Conservation (phyloP, 1,140 invertebrate species). For the Drosophila guanche region DNA sequence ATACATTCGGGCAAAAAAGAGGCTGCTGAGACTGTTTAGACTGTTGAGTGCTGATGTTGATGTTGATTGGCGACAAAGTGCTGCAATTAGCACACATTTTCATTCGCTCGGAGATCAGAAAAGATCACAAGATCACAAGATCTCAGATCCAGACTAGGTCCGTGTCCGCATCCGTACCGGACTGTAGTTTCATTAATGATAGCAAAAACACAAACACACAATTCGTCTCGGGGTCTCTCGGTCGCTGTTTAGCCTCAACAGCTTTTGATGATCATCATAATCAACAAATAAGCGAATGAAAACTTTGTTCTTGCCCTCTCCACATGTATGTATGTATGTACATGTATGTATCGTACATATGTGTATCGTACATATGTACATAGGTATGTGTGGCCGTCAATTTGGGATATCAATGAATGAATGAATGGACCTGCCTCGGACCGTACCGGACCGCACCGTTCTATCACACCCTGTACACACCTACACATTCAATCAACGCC, state of each 20-base stretch:
- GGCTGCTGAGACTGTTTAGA: constrained; percentile 16
- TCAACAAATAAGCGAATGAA: constrained; percentile 40
- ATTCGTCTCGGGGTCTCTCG: constrained; percentile 9
- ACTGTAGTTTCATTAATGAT: constrained; percentile 41
- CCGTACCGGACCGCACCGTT: constrained; percentile 15
- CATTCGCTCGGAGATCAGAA: constrained; percentile 46
- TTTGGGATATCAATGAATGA: constrained; percentile 60
- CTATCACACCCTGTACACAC: constrained; percentile 31
- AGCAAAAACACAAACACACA: constrained; percentile 31
- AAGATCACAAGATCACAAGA: constrained; percentile 30
- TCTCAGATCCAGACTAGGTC: constrained; percentile 6
- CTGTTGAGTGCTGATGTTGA: constrained; percentile 23
- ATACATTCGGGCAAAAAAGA: constrained; percentile 10
- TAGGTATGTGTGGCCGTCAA: constrained; percentile 60
- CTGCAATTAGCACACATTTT: constrained; percentile 66
- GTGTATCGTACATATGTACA: too few species aligned
- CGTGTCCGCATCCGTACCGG: constrained; percentile 13
- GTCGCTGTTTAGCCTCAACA: constrained; percentile 31
- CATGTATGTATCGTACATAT: too few species aligned
- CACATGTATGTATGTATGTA: constrained; percentile 1
- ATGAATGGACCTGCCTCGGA: constrained; percentile 43
- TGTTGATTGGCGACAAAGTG: constrained; percentile 61
- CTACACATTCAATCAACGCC: not conserved
- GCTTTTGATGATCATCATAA: constrained; percentile 48
- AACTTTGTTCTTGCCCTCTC: not conserved